A percentile compares a stretch with the other conserved stretches of the same genome.
Evolutionary conservation across 2,797 vertebrate species (phyloP).

Genomic region (Labeo calbasu): DNA sequence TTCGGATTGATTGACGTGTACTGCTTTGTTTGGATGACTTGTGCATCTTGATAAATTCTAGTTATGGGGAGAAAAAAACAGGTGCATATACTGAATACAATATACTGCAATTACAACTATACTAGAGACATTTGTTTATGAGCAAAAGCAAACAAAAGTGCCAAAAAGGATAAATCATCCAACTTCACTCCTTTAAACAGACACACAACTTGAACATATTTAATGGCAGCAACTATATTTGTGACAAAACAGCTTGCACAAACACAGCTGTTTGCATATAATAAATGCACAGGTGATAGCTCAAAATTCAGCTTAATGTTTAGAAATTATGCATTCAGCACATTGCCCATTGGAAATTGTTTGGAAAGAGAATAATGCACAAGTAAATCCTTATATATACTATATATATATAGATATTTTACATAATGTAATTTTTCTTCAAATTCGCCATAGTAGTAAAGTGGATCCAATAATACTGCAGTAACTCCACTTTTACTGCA

Average conservation of each 20-base stretch:
- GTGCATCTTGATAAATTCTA: slow-evolving; percentile 80
- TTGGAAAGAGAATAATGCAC: not conserved
- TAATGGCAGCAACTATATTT: not conserved
- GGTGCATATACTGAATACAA: not conserved
- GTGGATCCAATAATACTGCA: not conserved
- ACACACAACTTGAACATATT: not conserved
- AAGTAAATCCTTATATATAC: not conserved
- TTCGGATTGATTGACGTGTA: slow-evolving; percentile 21
- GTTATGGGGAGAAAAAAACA: not conserved
- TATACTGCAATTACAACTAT: not conserved
- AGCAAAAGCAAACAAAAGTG: not conserved
- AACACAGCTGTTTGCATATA: not conserved
- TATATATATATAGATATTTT: too few species aligned
- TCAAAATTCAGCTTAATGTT: not conserved
- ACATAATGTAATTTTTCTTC: not conserved
- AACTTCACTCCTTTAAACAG: not conserved
- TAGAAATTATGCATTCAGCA: not conserved
- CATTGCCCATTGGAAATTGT: not conserved
- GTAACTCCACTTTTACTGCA: not conserved
- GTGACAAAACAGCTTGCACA: not conserved
- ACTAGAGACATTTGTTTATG: not conserved
- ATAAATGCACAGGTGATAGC: not conserved
- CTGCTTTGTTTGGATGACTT: slow-evolving; percentile 66
- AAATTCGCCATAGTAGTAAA: not conserved
- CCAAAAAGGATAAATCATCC: not conserved